Conservation (phyloP, 2,888 invertebrate genomes). For the Cryptus armator region DNA sequence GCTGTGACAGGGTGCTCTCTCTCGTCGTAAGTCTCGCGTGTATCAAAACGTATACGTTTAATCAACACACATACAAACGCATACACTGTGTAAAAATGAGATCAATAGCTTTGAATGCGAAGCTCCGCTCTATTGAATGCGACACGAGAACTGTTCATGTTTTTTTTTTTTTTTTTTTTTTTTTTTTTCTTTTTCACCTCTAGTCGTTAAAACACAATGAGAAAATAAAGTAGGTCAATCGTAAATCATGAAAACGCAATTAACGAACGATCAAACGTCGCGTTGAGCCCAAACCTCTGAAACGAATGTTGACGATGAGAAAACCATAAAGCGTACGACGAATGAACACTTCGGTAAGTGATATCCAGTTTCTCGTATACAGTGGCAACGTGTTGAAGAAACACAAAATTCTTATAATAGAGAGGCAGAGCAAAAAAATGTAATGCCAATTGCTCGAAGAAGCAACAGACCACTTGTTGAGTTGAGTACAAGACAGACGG, state of each 20-base stretch:
- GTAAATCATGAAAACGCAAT: constrained; percentile 36
- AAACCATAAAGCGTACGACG: not conserved
- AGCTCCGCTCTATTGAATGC: constrained; percentile 66
- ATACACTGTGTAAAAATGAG: constrained; percentile 73
- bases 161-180: constrained; percentile 35
- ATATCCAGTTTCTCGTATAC: not conserved
- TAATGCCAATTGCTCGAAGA: constrained; percentile 42
- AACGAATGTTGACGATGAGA: not conserved
- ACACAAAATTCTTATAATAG: not conserved
- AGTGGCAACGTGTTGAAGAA: not conserved
- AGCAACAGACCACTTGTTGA: constrained; percentile 69
- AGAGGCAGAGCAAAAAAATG: constrained; percentile 26
- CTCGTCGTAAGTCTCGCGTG: constrained; percentile 31
- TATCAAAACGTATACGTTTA: constrained; percentile 80
- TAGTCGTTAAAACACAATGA: constrained; percentile 43
- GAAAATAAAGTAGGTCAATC: constrained; percentile 29
- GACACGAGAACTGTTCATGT: constrained; percentile 74
- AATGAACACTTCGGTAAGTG: not conserved
- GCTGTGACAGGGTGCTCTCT: no score
- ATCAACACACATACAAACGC: constrained; percentile 73
- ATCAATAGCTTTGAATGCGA: constrained; percentile 83
- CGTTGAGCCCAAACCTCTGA: not conserved
- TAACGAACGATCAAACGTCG: constrained; percentile 40
- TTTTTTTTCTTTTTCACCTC: not conserved
- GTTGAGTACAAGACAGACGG: constrained; percentile 45